These are phyloP conservation scores for Cephalotes varians DNA, from an alignment of 2,888 invertebrate genomes.

Conservation along the genomic window DNA sequence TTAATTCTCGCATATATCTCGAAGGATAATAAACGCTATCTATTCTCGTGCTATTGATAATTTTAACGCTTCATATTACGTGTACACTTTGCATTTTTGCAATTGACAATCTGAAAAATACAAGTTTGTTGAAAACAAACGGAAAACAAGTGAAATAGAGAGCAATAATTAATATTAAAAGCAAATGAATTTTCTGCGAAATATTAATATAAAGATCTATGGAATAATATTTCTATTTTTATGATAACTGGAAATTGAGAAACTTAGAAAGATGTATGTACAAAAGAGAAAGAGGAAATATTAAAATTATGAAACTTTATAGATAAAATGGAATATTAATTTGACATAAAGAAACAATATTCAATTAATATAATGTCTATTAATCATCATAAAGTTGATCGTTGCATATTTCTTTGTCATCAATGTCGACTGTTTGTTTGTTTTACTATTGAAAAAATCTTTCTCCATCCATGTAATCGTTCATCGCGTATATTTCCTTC, in stretches of 20 bases:
- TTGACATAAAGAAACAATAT: background rate
- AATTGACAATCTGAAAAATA: background rate
- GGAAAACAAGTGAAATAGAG: background rate
- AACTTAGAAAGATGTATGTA: background rate
- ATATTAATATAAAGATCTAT: conserved; percentile 19
- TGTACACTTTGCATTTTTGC: background rate
- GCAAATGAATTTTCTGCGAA: background rate
- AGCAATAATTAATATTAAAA: background rate
- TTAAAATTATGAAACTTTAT: background rate
- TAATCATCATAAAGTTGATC: background rate
- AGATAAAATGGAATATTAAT: background rate
- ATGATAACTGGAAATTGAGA: background rate
- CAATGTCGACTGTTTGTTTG: background rate
- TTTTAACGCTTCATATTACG: background rate
- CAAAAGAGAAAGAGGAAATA: background rate
- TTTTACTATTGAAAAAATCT: conserved; percentile 39
- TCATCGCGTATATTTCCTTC: conserved; percentile 66
- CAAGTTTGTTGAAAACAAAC: background rate
- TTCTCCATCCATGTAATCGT: conserved; percentile 41
- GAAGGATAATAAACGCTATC: background rate
- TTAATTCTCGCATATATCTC: background rate
- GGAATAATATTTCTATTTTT: background rate
- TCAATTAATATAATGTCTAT: background rate
- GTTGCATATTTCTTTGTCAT: background rate
- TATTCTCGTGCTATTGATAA: background rate